Percentiles rank a stretch among this genome's conserved stretches.
Evolutionary conservation across 2,888 invertebrate species (phyloP).

Genomic region (Thymelicus lineola): DNA sequence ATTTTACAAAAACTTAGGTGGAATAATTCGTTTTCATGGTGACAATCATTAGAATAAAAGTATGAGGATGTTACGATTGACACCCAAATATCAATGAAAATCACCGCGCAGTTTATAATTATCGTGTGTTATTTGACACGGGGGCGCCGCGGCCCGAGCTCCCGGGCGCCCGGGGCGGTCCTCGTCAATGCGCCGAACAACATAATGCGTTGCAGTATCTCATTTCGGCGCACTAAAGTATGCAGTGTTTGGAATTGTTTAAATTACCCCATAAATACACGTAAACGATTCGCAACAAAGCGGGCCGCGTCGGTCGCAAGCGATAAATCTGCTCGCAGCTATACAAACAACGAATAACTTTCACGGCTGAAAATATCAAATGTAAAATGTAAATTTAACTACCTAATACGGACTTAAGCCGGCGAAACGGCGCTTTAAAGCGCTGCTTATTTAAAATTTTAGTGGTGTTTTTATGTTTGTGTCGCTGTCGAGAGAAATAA

Average conservation of each 20-base stretch:
- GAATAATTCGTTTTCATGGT: no score
- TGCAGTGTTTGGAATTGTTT: constrained; percentile 68
- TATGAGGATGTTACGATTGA: no score
- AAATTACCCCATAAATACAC: constrained; percentile 78
- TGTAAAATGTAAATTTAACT: constrained; percentile 83
- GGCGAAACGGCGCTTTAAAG: constrained; percentile 72
- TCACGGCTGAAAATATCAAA: constrained; percentile 82
- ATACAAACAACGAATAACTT: constrained; percentile 73
- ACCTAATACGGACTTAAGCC: constrained; percentile 78
- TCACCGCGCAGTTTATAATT: no score
- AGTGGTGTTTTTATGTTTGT: constrained; percentile 80
- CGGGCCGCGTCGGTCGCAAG: constrained; percentile 62
- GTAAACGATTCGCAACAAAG: constrained; percentile 73
- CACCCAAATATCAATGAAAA: no score
- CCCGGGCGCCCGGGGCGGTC: constrained; percentile 10
- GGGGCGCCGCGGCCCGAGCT: no score
- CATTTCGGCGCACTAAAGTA: constrained; percentile 67
- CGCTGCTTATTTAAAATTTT: constrained; percentile 77
- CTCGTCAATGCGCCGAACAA: constrained; percentile 41
- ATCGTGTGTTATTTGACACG: no score
- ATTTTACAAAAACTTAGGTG: no score
- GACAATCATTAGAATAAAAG: no score
- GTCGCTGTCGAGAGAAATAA: constrained; percentile 74
- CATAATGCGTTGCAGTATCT: constrained; percentile 30
- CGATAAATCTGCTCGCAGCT: constrained; percentile 70